Evolutionary conservation across 2,113 vertebrate species (phyloP).

Genomic region (Mobula hypostoma): DNA sequence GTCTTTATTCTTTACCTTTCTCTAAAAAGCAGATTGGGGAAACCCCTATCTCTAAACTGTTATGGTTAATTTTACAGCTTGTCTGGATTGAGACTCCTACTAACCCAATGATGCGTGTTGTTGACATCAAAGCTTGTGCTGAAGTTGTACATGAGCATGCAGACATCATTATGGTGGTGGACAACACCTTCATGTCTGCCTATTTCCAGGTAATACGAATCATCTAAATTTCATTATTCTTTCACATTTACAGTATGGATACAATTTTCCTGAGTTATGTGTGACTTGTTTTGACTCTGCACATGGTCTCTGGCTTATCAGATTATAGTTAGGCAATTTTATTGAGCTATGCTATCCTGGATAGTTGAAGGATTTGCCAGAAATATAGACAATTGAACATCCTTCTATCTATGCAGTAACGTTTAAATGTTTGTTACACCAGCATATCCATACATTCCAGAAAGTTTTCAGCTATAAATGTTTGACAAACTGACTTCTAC

Average conservation of each 20-base stretch:
- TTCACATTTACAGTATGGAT: neutral
- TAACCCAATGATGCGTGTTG: conserved; percentile 79
- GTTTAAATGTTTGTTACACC: neutral
- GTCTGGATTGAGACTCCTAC: conserved; percentile 89
- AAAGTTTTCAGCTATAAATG: neutral
- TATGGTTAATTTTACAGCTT: conserved; percentile 56
- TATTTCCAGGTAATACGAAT: conserved; percentile 81
- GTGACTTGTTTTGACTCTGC: neutral
- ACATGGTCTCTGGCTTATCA: neutral
- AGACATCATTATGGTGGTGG: conserved; percentile 75
- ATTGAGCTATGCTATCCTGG: neutral
- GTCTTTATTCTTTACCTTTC: neutral
- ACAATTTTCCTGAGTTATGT: neutral
- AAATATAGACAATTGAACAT: neutral
- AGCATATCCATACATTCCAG: neutral
- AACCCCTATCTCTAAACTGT: neutral
- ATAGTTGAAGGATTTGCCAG: neutral
- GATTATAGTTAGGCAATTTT: neutral
- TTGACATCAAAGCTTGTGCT: conserved; percentile 76
- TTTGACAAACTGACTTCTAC: neutral
- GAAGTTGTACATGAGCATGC: conserved; percentile 59
- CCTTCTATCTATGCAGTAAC: neutral
- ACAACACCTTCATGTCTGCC: conserved; percentile 92
- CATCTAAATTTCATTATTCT: neutral
- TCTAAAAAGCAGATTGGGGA: neutral